Conservation (phyloP, 2,888 invertebrate species). For the Sphinx pinastri region DNA sequence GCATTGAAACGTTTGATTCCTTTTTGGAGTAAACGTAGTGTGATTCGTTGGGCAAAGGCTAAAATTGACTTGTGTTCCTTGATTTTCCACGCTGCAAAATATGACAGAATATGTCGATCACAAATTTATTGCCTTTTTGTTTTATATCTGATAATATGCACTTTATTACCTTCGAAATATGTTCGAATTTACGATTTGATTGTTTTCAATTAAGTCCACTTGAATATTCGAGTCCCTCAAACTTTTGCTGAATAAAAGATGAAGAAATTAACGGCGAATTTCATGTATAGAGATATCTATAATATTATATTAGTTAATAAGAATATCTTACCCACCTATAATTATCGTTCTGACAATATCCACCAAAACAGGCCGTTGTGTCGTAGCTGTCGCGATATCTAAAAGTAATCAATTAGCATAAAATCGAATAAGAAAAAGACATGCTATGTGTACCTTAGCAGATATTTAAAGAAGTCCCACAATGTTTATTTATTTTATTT, state of each 20-base stretch:
- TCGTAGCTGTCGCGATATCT: neutral
- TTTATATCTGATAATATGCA: neutral
- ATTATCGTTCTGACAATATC: constrained; percentile 12
- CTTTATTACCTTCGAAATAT: constrained; percentile 1
- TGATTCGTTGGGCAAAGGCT: constrained; percentile 38
- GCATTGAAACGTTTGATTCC: constrained; percentile 55
- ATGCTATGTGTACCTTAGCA: too few species aligned
- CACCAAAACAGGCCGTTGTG: constrained; percentile 9
- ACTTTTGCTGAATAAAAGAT: constrained; percentile 33
- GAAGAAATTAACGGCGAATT: neutral
- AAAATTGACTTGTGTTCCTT: constrained; percentile 65
- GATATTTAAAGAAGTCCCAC: too few species aligned
- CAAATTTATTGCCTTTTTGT: neutral
- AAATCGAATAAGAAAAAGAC: neutral
- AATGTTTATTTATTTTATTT: too few species aligned
- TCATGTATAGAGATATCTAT: too few species aligned
- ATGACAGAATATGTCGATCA: neutral
- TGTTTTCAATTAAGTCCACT: constrained; percentile 32
- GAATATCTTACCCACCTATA: neutral
- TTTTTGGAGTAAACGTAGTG: constrained; percentile 32
- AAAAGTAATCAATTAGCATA: neutral
- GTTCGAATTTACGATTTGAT: neutral
- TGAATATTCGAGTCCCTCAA: constrained; percentile 31
- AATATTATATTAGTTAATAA: neutral
- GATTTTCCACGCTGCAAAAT: constrained; percentile 51